phyloP scores from a whole-genome alignment of 2,888 invertebrate genomes.

The Alcis repandata region DNA sequence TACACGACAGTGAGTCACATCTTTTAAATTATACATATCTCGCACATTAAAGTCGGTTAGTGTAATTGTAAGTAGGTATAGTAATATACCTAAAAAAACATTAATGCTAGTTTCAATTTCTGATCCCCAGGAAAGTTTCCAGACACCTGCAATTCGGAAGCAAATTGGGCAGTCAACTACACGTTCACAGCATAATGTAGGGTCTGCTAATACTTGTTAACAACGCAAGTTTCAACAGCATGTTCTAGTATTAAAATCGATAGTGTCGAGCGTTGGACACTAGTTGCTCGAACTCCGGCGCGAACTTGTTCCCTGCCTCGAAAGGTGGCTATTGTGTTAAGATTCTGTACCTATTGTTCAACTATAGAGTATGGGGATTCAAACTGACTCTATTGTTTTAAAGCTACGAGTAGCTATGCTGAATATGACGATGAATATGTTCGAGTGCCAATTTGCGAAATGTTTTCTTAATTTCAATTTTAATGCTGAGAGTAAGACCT shows the following conservation, averaged over 20 bases:
- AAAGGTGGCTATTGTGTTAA: slow-evolving; percentile 24
- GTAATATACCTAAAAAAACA: too few species aligned
- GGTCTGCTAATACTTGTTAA: slow-evolving; percentile 16
- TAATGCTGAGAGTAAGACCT: too few species aligned
- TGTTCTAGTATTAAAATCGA: slow-evolving; percentile 27
- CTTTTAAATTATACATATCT: too few species aligned
- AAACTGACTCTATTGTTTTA: not conserved
- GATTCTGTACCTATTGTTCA: slow-evolving; percentile 19
- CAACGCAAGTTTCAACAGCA: slow-evolving; percentile 21
- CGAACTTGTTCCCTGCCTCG: slow-evolving; percentile 14
- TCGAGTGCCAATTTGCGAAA: too few species aligned
- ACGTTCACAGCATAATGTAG: not conserved
- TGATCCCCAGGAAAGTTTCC: not conserved
- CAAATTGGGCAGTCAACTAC: slow-evolving; percentile 4
- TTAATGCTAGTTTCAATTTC: not conserved
- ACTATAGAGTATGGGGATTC: slow-evolving; percentile 13
- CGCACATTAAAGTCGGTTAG: too few species aligned
- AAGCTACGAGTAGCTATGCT: too few species aligned
- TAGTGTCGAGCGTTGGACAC: slow-evolving; percentile 17
- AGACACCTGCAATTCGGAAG: slow-evolving; percentile 1
- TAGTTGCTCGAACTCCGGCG: slow-evolving; percentile 25
- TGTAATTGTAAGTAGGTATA: too few species aligned
- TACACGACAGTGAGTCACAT: too few species aligned
- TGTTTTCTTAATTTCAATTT: too few species aligned
- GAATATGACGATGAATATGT: too few species aligned